phyloP scores from a whole-genome alignment of 2,888 invertebrate species.

The Agrotis puta region DNA sequence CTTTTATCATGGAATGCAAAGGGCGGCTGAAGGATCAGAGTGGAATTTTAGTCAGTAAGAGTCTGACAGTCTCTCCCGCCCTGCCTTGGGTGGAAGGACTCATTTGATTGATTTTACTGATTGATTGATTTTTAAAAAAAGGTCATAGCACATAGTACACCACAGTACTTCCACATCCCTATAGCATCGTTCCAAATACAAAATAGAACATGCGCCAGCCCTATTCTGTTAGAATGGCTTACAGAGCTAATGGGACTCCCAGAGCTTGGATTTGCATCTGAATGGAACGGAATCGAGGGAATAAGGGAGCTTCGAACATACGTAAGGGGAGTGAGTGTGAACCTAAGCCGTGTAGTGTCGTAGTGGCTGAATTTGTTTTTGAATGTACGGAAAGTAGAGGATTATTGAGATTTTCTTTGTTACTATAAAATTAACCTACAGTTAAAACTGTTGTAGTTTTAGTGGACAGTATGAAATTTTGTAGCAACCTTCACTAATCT shows the following conservation, averaged over 20 bases:
- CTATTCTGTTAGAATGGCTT: constrained; percentile 55
- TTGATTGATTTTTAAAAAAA: too few species aligned
- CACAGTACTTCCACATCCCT: background rate
- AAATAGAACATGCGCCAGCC: constrained; percentile 41
- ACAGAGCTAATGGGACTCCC: constrained; percentile 58
- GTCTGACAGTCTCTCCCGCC: too few species aligned
- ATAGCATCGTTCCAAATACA: constrained; percentile 2
- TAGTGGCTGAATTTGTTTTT: constrained; percentile 23
- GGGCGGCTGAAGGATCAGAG: too few species aligned
- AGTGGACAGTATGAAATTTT: too few species aligned
- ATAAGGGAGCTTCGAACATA: constrained; percentile 46
- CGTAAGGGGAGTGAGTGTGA: constrained; percentile 49
- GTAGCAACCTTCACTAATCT: too few species aligned
- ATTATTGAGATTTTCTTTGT: background rate
- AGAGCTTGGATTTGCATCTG: constrained; percentile 64
- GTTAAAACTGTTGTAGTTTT: too few species aligned
- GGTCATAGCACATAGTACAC: background rate
- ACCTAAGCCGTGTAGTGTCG: constrained; percentile 38
- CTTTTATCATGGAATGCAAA: too few species aligned
- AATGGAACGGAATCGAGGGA: constrained; percentile 57
- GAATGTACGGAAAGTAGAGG: background rate
- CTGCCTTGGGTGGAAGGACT: too few species aligned
- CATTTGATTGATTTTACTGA: too few species aligned
- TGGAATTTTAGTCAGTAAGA: too few species aligned
- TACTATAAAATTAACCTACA: background rate